These are phyloP conservation scores for Tigriopus californicus DNA, from an alignment of 2,888 invertebrate species.

Conservation along the genomic window DNA sequence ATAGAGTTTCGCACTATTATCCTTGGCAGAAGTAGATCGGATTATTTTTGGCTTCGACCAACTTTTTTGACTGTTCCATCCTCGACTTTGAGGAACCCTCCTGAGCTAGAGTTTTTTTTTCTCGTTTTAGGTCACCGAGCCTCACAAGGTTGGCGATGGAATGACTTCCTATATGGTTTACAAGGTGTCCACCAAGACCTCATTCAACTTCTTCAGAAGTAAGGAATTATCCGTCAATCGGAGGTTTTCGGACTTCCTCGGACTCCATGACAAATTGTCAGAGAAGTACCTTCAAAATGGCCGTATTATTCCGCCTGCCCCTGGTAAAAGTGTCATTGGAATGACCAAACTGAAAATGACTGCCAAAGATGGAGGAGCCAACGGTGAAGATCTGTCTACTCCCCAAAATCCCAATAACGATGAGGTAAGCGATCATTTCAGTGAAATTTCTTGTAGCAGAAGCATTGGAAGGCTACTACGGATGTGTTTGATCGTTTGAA, in stretches of 20 bases:
- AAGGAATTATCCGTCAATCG: constrained; percentile 59
- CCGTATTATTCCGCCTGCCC: constrained; percentile 88
- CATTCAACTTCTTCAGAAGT: constrained; percentile 55
- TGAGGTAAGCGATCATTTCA: background rate
- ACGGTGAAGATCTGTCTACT: background rate
- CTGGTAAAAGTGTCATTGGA: constrained; percentile 93
- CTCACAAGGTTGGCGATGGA: constrained; percentile 91
- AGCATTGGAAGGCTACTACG: no score
- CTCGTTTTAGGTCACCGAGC: constrained; percentile 59
- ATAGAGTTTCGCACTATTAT: no score
- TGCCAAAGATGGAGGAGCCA: constrained; percentile 7
- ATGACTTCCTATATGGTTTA: constrained; percentile 94
- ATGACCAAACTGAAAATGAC: constrained; percentile 21
- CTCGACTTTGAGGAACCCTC: background rate
- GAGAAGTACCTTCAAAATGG: constrained; percentile 79
- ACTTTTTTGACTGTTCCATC: no score
- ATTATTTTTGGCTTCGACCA: no score
- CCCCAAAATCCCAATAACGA: background rate
- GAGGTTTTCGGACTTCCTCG: constrained; percentile 93
- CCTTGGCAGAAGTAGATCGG: no score
- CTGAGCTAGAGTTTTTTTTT: no score
- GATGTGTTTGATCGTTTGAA: no score
- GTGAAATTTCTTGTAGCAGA: no score
- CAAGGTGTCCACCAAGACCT: constrained; percentile 75
- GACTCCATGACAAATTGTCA: constrained; percentile 79